Evolutionary conservation across 37 sponge, comb jelly and placozoan genomes (phyloP).

Genomic region (Agelas oroides): DNA sequence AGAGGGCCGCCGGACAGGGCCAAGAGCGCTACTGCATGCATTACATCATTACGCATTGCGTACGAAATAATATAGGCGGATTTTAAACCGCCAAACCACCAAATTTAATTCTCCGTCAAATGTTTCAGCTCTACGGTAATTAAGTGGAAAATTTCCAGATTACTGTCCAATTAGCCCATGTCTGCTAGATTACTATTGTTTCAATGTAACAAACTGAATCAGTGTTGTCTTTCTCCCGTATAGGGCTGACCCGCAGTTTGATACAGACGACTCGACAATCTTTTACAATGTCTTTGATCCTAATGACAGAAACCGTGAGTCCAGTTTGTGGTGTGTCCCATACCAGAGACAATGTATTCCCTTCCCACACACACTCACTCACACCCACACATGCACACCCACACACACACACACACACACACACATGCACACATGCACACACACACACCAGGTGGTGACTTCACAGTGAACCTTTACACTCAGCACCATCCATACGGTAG

Average conservation of each 20-base stretch:
- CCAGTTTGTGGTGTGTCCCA: neutral
- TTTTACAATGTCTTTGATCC: slow-evolving; percentile 64
- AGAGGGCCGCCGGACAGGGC: too few relatives aligned
- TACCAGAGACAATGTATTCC: neutral
- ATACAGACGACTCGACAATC: neutral
- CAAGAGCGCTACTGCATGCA: too few relatives aligned
- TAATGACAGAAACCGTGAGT: slow-evolving; percentile 6
- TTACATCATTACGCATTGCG: too few relatives aligned
- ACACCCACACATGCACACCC: neutral
- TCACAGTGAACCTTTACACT: slow-evolving; percentile 49
- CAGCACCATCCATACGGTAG: slow-evolving; percentile 39
- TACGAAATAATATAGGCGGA: too few relatives aligned
- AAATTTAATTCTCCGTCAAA: too few relatives aligned
- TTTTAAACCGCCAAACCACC: too few relatives aligned
- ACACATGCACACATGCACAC: neutral
- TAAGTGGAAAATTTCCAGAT: too few relatives aligned
- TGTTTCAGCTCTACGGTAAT: too few relatives aligned
- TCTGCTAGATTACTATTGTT: too few relatives aligned
- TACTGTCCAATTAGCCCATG: too few relatives aligned
- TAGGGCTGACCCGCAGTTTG: slow-evolving; percentile 52
- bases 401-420: neutral
- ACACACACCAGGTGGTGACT: slow-evolving; percentile 5
- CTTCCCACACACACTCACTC: neutral
- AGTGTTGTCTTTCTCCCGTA: too few relatives aligned
- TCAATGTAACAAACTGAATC: too few relatives aligned